These are phyloP conservation scores for Polypterus senegalus DNA, from an alignment of 2,113 vertebrate genomes.

Conservation along the genomic window DNA sequence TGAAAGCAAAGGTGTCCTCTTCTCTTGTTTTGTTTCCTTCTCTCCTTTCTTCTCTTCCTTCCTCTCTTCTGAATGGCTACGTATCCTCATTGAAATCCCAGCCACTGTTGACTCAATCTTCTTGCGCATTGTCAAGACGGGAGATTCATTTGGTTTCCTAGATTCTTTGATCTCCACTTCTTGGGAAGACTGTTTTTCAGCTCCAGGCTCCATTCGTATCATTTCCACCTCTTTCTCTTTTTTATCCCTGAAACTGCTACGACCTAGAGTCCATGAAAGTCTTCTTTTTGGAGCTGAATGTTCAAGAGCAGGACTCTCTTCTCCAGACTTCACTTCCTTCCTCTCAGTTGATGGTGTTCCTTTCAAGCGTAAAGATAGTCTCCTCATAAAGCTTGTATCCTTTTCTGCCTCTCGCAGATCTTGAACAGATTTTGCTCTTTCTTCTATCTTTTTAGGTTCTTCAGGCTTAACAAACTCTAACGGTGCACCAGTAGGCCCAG, in stretches of 20 bases:
- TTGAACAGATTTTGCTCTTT: slow-evolving; percentile 86
- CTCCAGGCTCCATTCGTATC: slow-evolving; percentile 41
- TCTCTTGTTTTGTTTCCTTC: slow-evolving; percentile 40
- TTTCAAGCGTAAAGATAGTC: slow-evolving; percentile 72
- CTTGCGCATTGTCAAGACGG: slow-evolving; percentile 66
- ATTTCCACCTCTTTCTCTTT: slow-evolving; percentile 54
- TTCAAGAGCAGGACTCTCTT: slow-evolving; percentile 43
- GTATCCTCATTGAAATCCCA: slow-evolving; percentile 73
- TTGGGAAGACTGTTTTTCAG: slow-evolving; percentile 21
- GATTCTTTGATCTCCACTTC: slow-evolving; percentile 29
- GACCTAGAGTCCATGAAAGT: slow-evolving; percentile 62
- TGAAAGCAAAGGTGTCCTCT: slow-evolving; percentile 63
- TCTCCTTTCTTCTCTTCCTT: slow-evolving; percentile 36
- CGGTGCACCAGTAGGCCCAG: slow-evolving; percentile 69
- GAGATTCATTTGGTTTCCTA: slow-evolving; percentile 58
- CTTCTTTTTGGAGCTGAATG: slow-evolving; percentile 38
- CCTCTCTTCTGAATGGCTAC: slow-evolving; percentile 70
- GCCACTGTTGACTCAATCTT: slow-evolving; percentile 85
- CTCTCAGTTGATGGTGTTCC: slow-evolving; percentile 65
- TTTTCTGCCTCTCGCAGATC: slow-evolving; percentile 74
- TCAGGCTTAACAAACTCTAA: slow-evolving; percentile 56
- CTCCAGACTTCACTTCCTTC: slow-evolving; percentile 52
- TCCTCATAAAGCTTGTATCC: slow-evolving; percentile 75
- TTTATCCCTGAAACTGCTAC: slow-evolving; percentile 59
- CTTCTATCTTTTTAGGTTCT: slow-evolving; percentile 40